Conservation (phyloP, 2,113 vertebrate species). For the Carlito syrichta region DNA sequence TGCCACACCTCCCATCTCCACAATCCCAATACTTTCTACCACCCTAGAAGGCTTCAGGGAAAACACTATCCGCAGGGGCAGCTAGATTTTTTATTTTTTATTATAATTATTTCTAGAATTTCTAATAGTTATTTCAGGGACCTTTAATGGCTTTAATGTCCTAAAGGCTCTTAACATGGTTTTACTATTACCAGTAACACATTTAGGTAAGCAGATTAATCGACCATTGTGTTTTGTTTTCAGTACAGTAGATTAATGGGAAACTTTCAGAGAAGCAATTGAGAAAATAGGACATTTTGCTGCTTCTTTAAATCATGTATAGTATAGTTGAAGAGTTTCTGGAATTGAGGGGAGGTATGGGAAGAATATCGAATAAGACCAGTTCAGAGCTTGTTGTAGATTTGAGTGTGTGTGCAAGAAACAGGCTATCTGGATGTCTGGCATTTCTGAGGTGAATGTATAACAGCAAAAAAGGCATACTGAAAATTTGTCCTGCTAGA, state of each 20-base stretch:
- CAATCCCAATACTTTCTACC: too few relatives aligned
- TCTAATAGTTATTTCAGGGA: too few relatives aligned
- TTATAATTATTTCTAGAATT: too few relatives aligned
- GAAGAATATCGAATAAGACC: background rate
- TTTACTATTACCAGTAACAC: too few relatives aligned
- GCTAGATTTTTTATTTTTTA: background rate
- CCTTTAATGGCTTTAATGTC: too few relatives aligned
- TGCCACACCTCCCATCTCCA: background rate
- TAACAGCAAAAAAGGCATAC: fast-evolving
- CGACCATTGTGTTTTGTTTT: background rate
- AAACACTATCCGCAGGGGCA: background rate
- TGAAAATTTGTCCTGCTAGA: too few relatives aligned
- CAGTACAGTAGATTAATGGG: background rate
- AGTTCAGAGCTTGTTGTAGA: background rate
- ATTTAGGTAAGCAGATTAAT: too few relatives aligned
- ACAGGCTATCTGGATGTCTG: background rate
- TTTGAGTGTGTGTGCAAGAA: background rate
- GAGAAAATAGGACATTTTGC: background rate
- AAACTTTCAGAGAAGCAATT: background rate
- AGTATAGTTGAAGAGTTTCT: background rate
- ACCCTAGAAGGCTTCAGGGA: background rate
- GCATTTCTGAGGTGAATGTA: background rate
- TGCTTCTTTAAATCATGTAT: background rate
- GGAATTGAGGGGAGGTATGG: background rate
- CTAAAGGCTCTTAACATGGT: too few relatives aligned